Percentiles rank a stretch among this genome's conserved stretches.
Evolutionary conservation across 2,113 vertebrate genomes (phyloP).

Genomic region (Pardalotus punctatus): DNA sequence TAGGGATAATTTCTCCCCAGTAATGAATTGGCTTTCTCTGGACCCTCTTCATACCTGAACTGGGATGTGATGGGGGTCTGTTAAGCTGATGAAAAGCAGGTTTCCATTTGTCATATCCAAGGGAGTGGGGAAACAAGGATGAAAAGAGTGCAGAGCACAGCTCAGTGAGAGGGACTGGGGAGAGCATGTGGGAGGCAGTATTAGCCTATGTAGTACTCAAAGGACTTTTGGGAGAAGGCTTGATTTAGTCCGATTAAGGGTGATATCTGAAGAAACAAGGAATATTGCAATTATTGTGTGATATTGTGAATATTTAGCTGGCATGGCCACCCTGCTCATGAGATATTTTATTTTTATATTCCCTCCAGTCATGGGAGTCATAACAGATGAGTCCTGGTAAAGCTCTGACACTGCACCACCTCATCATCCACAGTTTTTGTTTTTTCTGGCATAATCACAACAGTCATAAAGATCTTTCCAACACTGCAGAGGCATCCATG

Average conservation of each 20-base stretch:
- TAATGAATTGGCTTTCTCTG: neutral
- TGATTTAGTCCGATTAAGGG: neutral
- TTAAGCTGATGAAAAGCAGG: neutral
- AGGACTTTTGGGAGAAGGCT: neutral
- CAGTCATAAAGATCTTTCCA: neutral
- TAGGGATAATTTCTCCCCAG: neutral
- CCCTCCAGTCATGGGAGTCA: fast-evolving
- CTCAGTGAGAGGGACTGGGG: neutral
- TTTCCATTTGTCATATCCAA: neutral
- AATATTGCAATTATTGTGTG: neutral
- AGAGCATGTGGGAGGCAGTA: neutral
- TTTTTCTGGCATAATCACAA: neutral
- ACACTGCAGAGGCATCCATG: neutral
- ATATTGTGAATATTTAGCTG: neutral
- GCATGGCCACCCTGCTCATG: neutral
- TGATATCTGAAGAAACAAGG: neutral
- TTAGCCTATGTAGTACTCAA: neutral
- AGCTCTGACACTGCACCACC: neutral
- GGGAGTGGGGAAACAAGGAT: neutral
- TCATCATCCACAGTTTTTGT: neutral
- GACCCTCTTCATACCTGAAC: neutral
- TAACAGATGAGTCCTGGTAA: neutral
- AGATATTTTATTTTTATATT: neutral
- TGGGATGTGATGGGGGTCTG: neutral
- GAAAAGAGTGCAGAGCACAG: neutral